Conservation (phyloP, 2,797 vertebrate species). For the Furcifer pardalis region DNA sequence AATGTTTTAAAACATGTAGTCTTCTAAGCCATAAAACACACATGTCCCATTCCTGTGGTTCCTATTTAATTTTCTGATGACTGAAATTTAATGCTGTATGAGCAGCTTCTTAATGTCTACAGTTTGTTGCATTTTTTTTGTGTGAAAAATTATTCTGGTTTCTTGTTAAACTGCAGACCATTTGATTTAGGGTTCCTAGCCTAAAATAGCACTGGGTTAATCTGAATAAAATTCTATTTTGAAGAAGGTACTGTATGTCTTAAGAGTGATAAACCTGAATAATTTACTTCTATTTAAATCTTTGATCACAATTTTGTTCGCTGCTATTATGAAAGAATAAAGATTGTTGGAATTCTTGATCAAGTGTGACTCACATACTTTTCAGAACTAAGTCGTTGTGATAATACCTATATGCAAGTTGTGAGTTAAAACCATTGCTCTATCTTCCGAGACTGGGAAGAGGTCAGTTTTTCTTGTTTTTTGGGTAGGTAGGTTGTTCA, state of each 20-base stretch:
- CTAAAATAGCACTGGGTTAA: not conserved
- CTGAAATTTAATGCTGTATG: too few species aligned
- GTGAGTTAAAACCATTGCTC: not conserved
- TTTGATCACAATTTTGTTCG: not conserved
- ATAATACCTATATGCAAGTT: not conserved
- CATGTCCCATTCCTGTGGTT: not conserved
- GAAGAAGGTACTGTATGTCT: too few species aligned
- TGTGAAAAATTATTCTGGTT: not conserved
- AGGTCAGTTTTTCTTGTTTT: not conserved
- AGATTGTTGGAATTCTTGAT: not conserved
- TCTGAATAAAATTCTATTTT: not conserved
- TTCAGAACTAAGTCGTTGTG: not conserved
- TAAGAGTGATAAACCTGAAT: not conserved
- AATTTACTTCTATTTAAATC: not conserved
- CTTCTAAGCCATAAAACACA: not conserved
- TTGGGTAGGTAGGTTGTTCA: not conserved
- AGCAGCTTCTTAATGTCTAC: too few species aligned
- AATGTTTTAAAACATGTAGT: not conserved
- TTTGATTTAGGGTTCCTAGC: not conserved
- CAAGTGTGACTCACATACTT: not conserved
- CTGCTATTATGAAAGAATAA: not conserved
- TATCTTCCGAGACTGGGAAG: not conserved
- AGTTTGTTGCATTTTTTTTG: not conserved
- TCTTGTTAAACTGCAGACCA: not conserved
- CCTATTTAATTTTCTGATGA: too few species aligned